Conservation (phyloP, 2,797 vertebrate species). For the Crossoptilon crossoptilon region DNA sequence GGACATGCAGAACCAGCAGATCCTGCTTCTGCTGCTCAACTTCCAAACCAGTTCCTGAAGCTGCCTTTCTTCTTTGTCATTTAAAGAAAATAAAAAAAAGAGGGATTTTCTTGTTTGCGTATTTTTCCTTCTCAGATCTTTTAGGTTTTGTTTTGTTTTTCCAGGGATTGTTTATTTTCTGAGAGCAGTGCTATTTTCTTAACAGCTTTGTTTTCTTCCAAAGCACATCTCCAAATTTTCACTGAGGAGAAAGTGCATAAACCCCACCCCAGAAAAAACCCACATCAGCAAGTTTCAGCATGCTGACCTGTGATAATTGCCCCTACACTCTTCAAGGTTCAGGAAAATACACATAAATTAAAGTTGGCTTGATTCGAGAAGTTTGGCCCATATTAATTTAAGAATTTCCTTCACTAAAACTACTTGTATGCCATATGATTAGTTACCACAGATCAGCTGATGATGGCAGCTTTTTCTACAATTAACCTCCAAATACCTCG, state of each 20-base stretch:
- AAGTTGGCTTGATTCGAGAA: neutral
- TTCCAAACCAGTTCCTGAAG: neutral
- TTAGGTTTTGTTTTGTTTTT: neutral
- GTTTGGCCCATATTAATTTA: neutral
- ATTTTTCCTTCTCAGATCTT: neutral
- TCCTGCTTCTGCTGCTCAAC: neutral
- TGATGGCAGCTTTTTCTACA: conserved; percentile 5
- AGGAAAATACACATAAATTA: neutral
- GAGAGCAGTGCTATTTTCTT: neutral
- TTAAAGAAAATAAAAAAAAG: neutral
- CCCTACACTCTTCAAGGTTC: neutral
- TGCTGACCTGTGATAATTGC: neutral
- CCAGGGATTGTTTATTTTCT: neutral
- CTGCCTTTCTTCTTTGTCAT: neutral
- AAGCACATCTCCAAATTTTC: neutral
- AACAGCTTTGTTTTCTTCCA: neutral
- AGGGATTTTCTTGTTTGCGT: neutral
- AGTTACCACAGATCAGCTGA: neutral
- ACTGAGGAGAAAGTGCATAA: neutral
- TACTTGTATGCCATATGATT: neutral
- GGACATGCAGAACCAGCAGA: neutral
- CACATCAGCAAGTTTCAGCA: neutral
- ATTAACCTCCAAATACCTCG: conserved; percentile 20
- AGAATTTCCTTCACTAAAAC: neutral
- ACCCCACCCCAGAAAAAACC: neutral